Evolutionary conservation across 2,797 vertebrate species (phyloP), one percentile per base, ranked within the genome.

Genomic region (Phataginus tricuspis): DNA sequence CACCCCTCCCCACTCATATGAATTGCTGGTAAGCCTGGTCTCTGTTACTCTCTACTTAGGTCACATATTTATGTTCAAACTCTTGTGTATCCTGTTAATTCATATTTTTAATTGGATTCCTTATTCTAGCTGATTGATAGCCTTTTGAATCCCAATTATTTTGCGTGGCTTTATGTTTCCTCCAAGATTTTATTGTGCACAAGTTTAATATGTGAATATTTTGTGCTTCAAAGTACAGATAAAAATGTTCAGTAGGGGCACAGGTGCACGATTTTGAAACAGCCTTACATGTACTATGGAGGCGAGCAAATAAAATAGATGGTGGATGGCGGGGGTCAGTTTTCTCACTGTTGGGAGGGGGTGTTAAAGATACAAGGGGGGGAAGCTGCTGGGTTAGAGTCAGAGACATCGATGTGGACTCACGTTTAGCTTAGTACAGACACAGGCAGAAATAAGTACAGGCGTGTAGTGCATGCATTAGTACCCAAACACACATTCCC

Each of bases 391-490:
- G 25, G 90, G 5, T 14, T 7, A 19, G 59, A 72, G 85, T 12
- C 19, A 1, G 45, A 34, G 42, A 18, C 10, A 2, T 23, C 0
- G 0, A 31, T 2, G 4, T 7, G 42, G 19, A 19, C 12, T 55
- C 16, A 14, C 1, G 10, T 7, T 3, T 6, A 27, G n/a, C 18
- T 45, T 27, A 29, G n/a, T 15, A 1, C 1, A 21, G 71, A 31
- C 0, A 19, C 16, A 16, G 37, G 29, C 11, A 3, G 5, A 16
- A 23, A 4, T 42, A 13, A 3, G 1, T 25, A 29, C 0, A 23
- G 19, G 4, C 4, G 4, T 1, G 37, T 8, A 2, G 3, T 21
- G 13, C 29, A 37, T 0, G 2, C n/a, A 3, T 39, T 9, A 8
- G 13, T 4, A 7, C 10, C 4, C 5, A 21, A 2, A 45, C n/a